These are phyloP conservation scores for Lithophane leautieri DNA, from an alignment of 2,888 invertebrate genomes.

Conservation along the genomic window DNA sequence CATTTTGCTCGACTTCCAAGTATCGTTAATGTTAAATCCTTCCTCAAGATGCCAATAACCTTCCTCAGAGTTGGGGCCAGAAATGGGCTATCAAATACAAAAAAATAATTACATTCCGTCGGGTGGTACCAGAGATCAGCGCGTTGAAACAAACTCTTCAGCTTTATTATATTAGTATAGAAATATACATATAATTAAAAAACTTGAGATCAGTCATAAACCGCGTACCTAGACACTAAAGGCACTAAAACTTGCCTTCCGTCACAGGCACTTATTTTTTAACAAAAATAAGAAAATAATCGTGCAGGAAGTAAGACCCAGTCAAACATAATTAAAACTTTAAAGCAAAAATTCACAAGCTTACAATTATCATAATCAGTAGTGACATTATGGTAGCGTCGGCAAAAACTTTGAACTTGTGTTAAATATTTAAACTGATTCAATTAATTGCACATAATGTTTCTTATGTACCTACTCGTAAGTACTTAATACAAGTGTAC, in stretches of 20 bases:
- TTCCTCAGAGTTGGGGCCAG: too few species aligned
- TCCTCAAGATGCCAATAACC: background rate
- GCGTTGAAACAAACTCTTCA: background rate
- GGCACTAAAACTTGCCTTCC: slow-evolving; percentile 14
- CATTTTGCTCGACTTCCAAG: background rate
- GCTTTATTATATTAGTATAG: background rate
- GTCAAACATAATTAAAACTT: slow-evolving; percentile 45
- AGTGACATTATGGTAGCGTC: slow-evolving; percentile 19
- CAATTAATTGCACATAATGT: slow-evolving; percentile 15
- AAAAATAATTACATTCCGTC: background rate
- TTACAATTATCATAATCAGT: slow-evolving; percentile 34
- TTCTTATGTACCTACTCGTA: background rate
- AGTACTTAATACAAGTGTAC: background rate
- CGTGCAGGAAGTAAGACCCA: slow-evolving; percentile 42
- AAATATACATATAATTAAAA: background rate
- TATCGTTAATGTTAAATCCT: background rate
- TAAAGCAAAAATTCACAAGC: slow-evolving; percentile 46
- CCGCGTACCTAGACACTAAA: too few species aligned
- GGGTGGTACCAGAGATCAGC: background rate
- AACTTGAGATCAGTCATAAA: background rate
- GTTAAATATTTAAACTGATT: slow-evolving; percentile 6
- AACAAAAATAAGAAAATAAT: slow-evolving; percentile 28
- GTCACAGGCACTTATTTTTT: background rate
- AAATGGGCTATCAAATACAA: background rate
- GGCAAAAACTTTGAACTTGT: slow-evolving; percentile 41